Base-by-base conservation (phyloP, 92 coral and sea anemone species). In the Bergia puertoricense region DNA sequence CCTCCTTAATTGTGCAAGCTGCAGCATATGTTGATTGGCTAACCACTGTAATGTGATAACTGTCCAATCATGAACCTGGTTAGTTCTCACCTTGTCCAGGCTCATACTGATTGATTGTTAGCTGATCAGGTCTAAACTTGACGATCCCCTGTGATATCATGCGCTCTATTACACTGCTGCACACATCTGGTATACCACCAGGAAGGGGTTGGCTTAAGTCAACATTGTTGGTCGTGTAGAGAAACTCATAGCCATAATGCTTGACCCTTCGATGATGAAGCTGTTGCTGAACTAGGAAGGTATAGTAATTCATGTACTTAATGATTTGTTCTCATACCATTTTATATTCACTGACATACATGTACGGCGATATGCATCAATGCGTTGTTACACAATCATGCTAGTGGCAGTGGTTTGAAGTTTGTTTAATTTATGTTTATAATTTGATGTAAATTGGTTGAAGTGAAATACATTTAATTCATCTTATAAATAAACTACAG, bases 201-300 rank as follows among this genome's bases (percentile, higher is more conserved):
- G 90, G 92, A 54, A 95, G 91, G 36, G 98, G 98, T 72, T 92
- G 96, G 68, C 92, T 74, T 41, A 85, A 81, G 92, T 97, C 95
- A 71, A 97, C 94, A 84, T 90, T 94, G 87, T 94, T 97, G 16
- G 94, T 91, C 45, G 96, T 96, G 88, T 97, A 97, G 23, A 95
- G 80, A 88, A 97, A 97, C 59, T 97, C 99, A 84, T 94, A 97
- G 42, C 98, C 99, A 95, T 91, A 97, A 86, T 97, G 99, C 46
- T 94, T 94, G 80, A 95, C 98, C 86, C 94, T 92, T 86, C 99
- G 92, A 91, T 97, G 99, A 62, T 91, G 94, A 75, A 97, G 95
- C 75, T 97, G 92, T 83, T 94, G 93, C 77, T 94, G 90, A 71
- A 90, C 99, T 96, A 62, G 18, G 89, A 30, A 30, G 81, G n/a